Base-by-base conservation (phyloP, 2,113 vertebrate genomes). In the Falcunculus frontatus region DNA sequence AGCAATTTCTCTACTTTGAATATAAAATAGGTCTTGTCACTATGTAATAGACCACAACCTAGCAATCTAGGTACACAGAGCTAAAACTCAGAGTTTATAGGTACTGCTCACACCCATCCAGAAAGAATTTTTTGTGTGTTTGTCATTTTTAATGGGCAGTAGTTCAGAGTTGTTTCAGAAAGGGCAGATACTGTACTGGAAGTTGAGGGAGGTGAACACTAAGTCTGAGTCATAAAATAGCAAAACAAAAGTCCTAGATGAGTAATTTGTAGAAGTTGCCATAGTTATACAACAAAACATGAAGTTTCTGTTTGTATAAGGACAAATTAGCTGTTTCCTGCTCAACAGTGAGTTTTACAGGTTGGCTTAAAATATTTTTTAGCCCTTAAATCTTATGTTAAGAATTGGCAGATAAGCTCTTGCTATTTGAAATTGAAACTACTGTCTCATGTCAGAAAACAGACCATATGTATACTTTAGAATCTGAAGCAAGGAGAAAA, bases 1-100 rank as follows among this genome's bases (percentile, higher is more conserved):
- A 95, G 91, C 95, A 74, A 84, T 96, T 96, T 95, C 8, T 23
- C 90, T 97, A 65, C 72, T 89, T 76, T 87, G 92, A 97, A 95
- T 97, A 88, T 96, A 93, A 97, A 98, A 86, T 91, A 95, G 78
- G 67, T 82, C 90, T 92, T 97, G 83, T 90, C 96, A 82, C 87
- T 10, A 32, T 9, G 55, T 88, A 81, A 70, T 87, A 87, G 56
- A 82, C 46, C 41, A 79, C 85, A 95, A 26, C 60, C 82, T 50
- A 59, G 18, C 3, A 7, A 30, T 77, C 17, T 0, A 8, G 33
- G 46, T 60, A 15, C 39, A 14, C 7, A 57, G 64, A 72, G 44
- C 41, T 91, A 86, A 94, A 95, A 68, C 59, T 68, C 2, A 0
- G 50, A 72, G 22, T 94, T 95, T 90, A 88, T 41, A 92, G 68